phyloP scores from a whole-genome alignment of 1,140 invertebrate genomes.

The Argopecten irradians region DNA sequence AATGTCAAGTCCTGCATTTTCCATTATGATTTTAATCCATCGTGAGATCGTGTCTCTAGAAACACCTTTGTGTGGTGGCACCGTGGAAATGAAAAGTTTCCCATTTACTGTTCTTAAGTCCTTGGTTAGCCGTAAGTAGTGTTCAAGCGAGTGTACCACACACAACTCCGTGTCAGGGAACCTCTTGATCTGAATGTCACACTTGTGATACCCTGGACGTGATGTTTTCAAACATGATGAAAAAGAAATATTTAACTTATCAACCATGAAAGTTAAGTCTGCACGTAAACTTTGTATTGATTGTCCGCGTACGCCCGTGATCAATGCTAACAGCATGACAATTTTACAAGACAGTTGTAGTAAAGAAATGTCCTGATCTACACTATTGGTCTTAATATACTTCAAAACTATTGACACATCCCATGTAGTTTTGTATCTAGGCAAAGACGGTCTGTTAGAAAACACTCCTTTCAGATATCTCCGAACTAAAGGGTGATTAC shows the following conservation, averaged over 20 bases:
- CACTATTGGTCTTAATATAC: slow-evolving; percentile 33
- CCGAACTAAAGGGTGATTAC: slow-evolving; percentile 32
- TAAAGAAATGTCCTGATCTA: slow-evolving; percentile 26
- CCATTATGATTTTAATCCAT: slow-evolving; percentile 42
- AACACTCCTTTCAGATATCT: slow-evolving; percentile 47
- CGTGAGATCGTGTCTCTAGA: slow-evolving; percentile 41
- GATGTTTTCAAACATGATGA: slow-evolving; percentile 32
- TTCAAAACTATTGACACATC: slow-evolving; percentile 40
- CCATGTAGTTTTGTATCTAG: slow-evolving; percentile 37
- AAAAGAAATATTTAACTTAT: slow-evolving; percentile 30
- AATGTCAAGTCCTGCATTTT: slow-evolving; percentile 38
- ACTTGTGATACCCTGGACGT: slow-evolving; percentile 30
- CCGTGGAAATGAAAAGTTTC: slow-evolving; percentile 32
- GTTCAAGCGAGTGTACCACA: slow-evolving; percentile 29
- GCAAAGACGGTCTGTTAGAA: slow-evolving; percentile 35
- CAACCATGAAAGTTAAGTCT: slow-evolving; percentile 24
- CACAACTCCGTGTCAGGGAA: slow-evolving; percentile 34
- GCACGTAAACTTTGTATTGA: slow-evolving; percentile 19
- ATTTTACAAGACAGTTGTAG: slow-evolving; percentile 44
- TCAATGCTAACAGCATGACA: slow-evolving; percentile 35
- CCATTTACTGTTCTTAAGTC: not conserved
- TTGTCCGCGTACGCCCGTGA: slow-evolving; percentile 23
- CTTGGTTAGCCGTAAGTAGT: slow-evolving; percentile 36
- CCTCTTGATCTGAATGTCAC: slow-evolving; percentile 12
- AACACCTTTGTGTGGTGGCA: slow-evolving; percentile 32